Base-by-base conservation (phyloP, 1,140 invertebrate genomes). In the Lepidostoma basale region DNA sequence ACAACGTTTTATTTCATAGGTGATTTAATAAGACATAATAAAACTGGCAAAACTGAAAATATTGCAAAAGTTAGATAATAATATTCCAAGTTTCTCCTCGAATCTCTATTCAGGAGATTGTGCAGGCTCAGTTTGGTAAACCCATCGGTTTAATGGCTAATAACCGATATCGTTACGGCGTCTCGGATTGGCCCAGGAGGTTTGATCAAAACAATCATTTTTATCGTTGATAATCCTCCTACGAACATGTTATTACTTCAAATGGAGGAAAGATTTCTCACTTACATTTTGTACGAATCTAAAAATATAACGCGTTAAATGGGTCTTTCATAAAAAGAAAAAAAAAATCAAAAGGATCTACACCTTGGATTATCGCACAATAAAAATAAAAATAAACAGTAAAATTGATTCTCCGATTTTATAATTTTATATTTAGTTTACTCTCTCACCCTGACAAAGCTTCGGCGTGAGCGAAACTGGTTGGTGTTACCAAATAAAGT, bases 141-240 rank as follows among this genome's bases (percentile, higher is more conserved):
- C 65, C 64, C 71, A 73, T 73, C 69, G 39, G 39, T 67, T 69
- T 73, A 69, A 73, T 73, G 71, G 71, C 59, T 72, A 63, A 72
- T 69, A 67, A 67, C 70, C 56, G 67, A 69, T 69, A 72, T 68
- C 66, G 65, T 72, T 68, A 68, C 67, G 36, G 67, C 62, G 56
- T 69, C 67, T 66, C 18, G 49, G 66, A 67, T 66, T 72, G 64
- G 47, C 30, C 22, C n/a, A 12, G 36, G 52, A 56, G 18, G 14
- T 18, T 8, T 12, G 30, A 56, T 56, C 52, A 33, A 56, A 56
- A 56, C 52, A 39, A 56, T 36, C 20, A 56, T 56, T 56, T 25
- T 56, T 20, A 56, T 36, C 36, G 52, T 3, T 56, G 52, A 56
- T 36, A 16, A 56, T 56, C 52, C n/a, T 56, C 16, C 10, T 10